Conservation (phyloP, 2,888 invertebrate genomes). For the Lasioglossum leucozonium region DNA sequence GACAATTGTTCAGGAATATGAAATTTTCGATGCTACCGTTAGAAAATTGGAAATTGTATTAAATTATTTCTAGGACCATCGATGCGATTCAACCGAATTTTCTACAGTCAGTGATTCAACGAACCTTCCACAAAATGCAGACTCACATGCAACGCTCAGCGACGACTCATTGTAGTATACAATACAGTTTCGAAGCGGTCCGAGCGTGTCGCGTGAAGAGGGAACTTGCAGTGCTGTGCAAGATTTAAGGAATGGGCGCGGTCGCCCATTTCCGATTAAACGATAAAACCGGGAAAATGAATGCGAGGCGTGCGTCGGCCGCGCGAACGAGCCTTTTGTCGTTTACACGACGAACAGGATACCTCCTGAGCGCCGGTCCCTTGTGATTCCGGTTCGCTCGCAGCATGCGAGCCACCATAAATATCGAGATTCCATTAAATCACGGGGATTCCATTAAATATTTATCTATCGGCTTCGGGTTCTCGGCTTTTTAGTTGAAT, state of each 20-base stretch:
- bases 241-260: neutral
- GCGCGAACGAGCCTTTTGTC: conserved; percentile 33
- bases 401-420: neutral
- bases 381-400: neutral
- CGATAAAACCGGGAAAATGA: conserved; percentile 59
- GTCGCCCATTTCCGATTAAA: conserved; percentile 49
- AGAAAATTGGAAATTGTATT: too few relatives aligned
- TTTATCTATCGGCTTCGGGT: neutral
- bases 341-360: conserved; percentile 14
- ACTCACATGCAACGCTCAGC: too few relatives aligned
- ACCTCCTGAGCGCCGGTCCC: neutral
- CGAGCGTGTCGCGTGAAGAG: neutral
- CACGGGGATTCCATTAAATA: neutral
- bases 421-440: neutral
- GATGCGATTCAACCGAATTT: too few relatives aligned
- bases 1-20: neutral
- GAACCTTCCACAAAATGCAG: too few relatives aligned
- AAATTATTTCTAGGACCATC: too few relatives aligned
- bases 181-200: too few relatives aligned
- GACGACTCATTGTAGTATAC: too few relatives aligned
- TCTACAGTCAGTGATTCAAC: too few relatives aligned
- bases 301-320: conserved; percentile 46
- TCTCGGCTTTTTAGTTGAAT: neutral
- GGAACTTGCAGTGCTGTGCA: neutral
- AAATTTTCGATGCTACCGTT: too few relatives aligned